Conservation (phyloP, 2,797 vertebrate genomes). For the Myotis daubentonii region DNA sequence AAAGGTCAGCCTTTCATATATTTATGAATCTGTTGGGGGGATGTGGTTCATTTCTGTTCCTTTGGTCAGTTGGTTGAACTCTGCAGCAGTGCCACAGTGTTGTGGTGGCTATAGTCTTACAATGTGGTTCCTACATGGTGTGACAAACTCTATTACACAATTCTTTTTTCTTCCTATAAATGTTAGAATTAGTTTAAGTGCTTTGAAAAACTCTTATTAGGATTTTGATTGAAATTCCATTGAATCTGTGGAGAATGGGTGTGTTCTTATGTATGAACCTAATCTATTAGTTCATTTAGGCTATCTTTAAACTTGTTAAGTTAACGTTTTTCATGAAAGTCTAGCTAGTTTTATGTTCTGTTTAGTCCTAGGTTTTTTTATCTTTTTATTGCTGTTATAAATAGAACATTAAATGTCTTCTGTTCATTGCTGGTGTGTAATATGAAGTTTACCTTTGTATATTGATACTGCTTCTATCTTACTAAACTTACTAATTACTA, state of each 20-base stretch:
- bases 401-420: not conserved
- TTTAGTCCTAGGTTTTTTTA: slow-evolving; percentile 4
- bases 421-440: not conserved
- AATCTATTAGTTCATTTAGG: slow-evolving; percentile 19
- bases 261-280: not conserved
- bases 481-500: not conserved
- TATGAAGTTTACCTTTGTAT: not conserved
- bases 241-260: not conserved
- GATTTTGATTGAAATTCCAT: slow-evolving; percentile 25
- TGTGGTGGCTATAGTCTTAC: not conserved
- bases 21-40: not conserved
- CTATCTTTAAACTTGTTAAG: slow-evolving; percentile 49
- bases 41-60: not conserved
- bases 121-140: not conserved
- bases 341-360: not conserved
- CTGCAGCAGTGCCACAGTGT: not conserved
- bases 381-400: slow-evolving; percentile 4
- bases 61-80: slow-evolving; percentile 13
- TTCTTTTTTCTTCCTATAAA: not conserved
- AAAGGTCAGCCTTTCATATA: slow-evolving; percentile 42
- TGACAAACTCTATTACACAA: not conserved
- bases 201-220: slow-evolving; percentile 3
- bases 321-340: slow-evolving; percentile 25
- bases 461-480: slow-evolving; percentile 1
- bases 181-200: slow-evolving; percentile 32